These are phyloP conservation scores for Onychorhynchus coronatus DNA, from an alignment of 2,113 vertebrate species.

Conservation along the genomic window DNA sequence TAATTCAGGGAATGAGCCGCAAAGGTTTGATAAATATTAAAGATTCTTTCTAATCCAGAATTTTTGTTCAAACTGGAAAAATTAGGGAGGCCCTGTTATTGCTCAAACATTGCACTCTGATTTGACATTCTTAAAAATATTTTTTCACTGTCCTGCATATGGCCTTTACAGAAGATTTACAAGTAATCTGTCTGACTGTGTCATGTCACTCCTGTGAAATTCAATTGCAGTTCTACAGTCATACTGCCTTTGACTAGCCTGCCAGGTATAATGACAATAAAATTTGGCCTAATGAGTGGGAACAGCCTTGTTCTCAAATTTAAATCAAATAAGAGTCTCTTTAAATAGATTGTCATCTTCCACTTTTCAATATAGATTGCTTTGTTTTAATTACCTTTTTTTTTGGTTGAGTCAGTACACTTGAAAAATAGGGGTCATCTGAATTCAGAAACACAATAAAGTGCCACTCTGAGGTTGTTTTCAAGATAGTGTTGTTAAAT, in stretches of 20 bases:
- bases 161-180: neutral
- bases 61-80: neutral
- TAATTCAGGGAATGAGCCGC: neutral
- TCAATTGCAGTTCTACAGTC: neutral
- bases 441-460: neutral
- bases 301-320: neutral
- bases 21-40: neutral
- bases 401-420: neutral
- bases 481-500: neutral
- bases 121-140: neutral
- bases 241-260: neutral
- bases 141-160: neutral
- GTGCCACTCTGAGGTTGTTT: neutral
- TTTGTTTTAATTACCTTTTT: neutral
- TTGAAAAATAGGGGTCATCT: neutral
- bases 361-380: neutral
- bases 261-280: neutral
- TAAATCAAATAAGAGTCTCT: neutral
- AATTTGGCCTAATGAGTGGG: neutral
- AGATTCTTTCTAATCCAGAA: neutral
- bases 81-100: neutral
- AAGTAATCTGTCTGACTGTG: neutral
- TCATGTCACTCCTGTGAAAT: neutral
- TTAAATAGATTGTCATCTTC: neutral
- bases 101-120: neutral